A percentile compares a stretch with the other conserved stretches of the same genome.
phyloP scores from a whole-genome alignment of 2,888 invertebrate genomes.

The Neria commutata region DNA sequence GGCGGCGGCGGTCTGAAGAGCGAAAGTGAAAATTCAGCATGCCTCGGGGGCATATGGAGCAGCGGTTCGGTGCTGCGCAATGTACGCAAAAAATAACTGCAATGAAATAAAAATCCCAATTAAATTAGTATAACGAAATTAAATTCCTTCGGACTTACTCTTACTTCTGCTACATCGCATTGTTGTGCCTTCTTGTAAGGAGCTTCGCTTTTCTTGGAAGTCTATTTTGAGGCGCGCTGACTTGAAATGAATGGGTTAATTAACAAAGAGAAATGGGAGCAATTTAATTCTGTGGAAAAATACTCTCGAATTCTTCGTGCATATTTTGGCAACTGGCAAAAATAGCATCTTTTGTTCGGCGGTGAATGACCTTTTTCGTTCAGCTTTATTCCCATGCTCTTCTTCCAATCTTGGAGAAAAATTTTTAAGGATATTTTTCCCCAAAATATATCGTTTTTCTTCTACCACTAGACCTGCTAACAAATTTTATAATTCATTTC shows the following conservation, averaged over 20 bases:
- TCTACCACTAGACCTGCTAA: background rate
- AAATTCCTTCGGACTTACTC: conserved; percentile 18
- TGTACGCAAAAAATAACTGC: background rate
- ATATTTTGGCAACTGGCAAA: background rate
- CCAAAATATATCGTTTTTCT: background rate
- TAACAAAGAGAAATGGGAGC: conserved; percentile 30
- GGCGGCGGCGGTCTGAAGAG: background rate
- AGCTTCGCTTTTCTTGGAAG: conserved; percentile 5
- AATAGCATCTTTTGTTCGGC: background rate
- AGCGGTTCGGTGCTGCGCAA: background rate
- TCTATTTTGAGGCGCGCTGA: conserved; percentile 10
- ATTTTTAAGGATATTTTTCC: background rate
- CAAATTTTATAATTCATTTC: no score
- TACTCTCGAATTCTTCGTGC: background rate
- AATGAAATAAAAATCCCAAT: conserved; percentile 20
- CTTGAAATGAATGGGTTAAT: conserved; percentile 28
- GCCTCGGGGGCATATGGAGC: background rate
- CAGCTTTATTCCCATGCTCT: background rate
- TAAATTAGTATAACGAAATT: conserved; percentile 21
- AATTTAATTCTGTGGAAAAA: conserved; percentile 13
- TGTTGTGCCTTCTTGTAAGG: conserved; percentile 6
- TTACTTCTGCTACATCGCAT: background rate
- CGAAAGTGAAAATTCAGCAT: conserved; percentile 21
- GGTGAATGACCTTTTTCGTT: background rate
- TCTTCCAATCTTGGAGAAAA: background rate